Conservation (phyloP, 2,797 vertebrate genomes). For the Geotrypetes seraphini region DNA sequence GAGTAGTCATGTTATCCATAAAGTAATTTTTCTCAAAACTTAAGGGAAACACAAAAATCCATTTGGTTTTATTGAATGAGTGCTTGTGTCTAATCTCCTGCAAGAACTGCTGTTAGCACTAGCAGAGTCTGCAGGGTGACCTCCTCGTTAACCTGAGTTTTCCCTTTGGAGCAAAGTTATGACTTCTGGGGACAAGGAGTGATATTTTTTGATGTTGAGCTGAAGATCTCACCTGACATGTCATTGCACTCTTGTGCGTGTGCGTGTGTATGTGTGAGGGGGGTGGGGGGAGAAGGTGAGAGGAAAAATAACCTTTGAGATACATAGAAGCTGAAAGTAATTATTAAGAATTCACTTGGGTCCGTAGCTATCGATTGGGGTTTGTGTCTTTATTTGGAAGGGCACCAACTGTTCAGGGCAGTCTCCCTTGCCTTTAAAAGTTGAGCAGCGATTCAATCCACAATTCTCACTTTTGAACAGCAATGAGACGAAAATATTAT, state of each 20-base stretch:
- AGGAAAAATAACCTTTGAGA: conserved; percentile 27
- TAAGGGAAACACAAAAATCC: conserved; percentile 39
- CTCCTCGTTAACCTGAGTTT: conserved; percentile 36
- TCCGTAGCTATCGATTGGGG: not conserved
- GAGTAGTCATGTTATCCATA: conserved; percentile 29
- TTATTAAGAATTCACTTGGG: not conserved
- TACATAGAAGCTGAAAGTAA: conserved; percentile 25
- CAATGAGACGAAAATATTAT: too few species aligned
- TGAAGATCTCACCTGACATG: conserved; percentile 37
- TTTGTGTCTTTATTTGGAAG: not conserved
- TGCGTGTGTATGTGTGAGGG: too few species aligned
- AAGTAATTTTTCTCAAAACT: too few species aligned
- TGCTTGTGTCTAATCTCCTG: conserved; percentile 55
- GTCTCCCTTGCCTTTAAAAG: too few species aligned
- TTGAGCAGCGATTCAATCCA: too few species aligned
- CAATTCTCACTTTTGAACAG: too few species aligned
- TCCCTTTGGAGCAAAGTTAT: conserved; percentile 29
- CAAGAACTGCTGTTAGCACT: conserved; percentile 33
- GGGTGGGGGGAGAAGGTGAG: too few species aligned
- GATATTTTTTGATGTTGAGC: too few species aligned
- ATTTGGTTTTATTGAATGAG: conserved; percentile 35
- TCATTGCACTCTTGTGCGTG: conserved; percentile 32
- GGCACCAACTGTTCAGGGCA: too few species aligned
- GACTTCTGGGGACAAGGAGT: conserved; percentile 39
- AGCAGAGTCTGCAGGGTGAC: conserved; percentile 44